phyloP scores from a whole-genome alignment of 2,888 invertebrate species.

The Liodrosophila aerea region DNA sequence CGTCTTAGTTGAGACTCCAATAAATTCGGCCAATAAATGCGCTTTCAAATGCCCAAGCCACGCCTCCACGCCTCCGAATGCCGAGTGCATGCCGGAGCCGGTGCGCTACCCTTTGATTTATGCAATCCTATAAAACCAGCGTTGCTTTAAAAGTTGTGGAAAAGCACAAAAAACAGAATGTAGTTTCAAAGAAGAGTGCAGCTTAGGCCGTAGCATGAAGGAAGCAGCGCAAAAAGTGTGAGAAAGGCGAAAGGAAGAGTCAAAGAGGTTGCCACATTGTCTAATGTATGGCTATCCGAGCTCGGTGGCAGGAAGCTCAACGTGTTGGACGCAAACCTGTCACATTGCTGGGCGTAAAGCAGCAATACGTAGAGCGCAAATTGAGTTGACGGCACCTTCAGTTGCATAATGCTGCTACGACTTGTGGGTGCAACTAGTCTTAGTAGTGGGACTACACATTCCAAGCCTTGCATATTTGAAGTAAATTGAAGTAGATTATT shows the following conservation, averaged over 20 bases:
- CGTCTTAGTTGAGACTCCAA: constrained; percentile 37
- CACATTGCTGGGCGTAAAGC: constrained; percentile 26
- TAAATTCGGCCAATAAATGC: constrained; percentile 54
- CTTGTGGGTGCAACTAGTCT: constrained; percentile 1
- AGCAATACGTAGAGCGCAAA: constrained; percentile 7
- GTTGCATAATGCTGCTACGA: not conserved
- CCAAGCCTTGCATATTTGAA: too few relatives aligned
- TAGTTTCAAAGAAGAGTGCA: not conserved
- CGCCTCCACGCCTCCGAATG: constrained; percentile 19
- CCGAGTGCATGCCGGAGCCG: constrained; percentile 4
- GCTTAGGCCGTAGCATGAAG: not conserved
- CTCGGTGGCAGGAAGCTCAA: constrained; percentile 29
- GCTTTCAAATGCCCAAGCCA: constrained; percentile 32
- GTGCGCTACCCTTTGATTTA: constrained; percentile 55
- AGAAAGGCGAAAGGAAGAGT: not conserved
- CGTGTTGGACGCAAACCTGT: constrained; percentile 39
- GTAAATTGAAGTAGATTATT: too few relatives aligned
- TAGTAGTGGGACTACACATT: too few relatives aligned
- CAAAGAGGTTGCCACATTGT: not conserved
- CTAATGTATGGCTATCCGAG: too few relatives aligned
- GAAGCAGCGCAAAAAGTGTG: too few relatives aligned
- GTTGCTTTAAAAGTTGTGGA: constrained; percentile 17
- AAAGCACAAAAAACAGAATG: not conserved
- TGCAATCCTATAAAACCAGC: constrained; percentile 55
- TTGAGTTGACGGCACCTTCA: constrained; percentile 33